Base-by-base conservation (phyloP, 2,888 invertebrate genomes). In the Julus scandinavius region DNA sequence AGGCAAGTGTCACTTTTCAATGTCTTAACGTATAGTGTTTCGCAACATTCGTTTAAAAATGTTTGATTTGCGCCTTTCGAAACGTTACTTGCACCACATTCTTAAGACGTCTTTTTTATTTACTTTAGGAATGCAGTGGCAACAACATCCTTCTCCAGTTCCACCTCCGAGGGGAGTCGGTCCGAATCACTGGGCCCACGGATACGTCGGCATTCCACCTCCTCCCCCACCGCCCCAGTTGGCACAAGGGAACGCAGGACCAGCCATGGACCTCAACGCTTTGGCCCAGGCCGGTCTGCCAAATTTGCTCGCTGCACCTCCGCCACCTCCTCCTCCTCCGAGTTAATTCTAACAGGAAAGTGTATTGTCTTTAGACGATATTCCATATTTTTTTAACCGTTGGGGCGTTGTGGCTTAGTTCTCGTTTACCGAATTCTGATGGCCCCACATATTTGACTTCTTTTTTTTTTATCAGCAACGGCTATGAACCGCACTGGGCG, bases 261-360 rank as follows among this genome's bases (percentile, higher is more conserved):
- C 88, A 6, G 38, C 85, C 13, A 85, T n/a, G 11, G 90, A 90
- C 83, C 83, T 90, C 5, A 89, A 88, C 41, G 93, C 94, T 88
- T 93, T 93, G 87, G 93, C 93, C 63, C 89, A 93, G 45, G 91
- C 92, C 7, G 91, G 93, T 6, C 92, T 94, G 84, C 94, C 94
- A 2, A 93, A 93, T 86, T 91, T 95, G 87, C 91, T 95, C 86
- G 94, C 95, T 86, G 95, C 95, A 49, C 95, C 95, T 3, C 95
- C 95, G 6, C 95, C 95, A 17, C 95, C 95, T 3, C 95, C 95
- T 0, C 94, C 94, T n/a, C 91, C 89, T 89, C 89, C 90, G 91
- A 89, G 90, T 91, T 58, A 80, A 41, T 15, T 54, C 50, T 50
- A 15, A 13, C 2, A 40, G 86, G 20, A 20, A 45, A 15, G 2